Evolutionary conservation across 2,888 invertebrate genomes (phyloP).

Genomic region (Hyposoter dolosus): DNA sequence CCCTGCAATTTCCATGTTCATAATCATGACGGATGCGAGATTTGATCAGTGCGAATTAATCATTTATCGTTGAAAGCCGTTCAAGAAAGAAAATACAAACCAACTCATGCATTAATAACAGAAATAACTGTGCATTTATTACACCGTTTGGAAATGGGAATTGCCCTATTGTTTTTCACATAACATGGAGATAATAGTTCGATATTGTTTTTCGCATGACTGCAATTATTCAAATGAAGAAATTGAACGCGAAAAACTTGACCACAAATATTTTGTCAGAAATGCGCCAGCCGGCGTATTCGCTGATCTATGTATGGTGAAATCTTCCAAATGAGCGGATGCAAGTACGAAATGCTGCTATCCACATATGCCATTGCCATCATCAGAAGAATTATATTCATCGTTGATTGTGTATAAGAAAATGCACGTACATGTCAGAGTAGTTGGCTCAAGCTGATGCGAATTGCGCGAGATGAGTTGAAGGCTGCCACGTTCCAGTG

Average conservation of each 20-base stretch:
- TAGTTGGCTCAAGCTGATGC: not conserved
- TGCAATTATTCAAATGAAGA: not conserved
- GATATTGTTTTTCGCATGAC: not conserved
- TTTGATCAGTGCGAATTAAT: not conserved
- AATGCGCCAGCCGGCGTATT: not conserved
- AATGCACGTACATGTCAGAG: not conserved
- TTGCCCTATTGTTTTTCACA: not conserved
- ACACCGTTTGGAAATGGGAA: not conserved
- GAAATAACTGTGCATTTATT: not conserved
- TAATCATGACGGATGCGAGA: not conserved
- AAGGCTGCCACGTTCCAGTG: conserved; percentile 62
- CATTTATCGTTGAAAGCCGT: not conserved
- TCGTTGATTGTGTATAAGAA: not conserved
- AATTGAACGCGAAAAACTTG: not conserved
- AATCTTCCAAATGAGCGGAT: not conserved
- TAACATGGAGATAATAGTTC: not conserved
- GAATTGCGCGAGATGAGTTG: conserved; percentile 5
- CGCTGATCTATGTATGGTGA: not conserved
- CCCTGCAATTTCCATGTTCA: not conserved
- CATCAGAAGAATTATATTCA: not conserved
- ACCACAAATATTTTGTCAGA: not conserved
- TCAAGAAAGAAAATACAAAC: not conserved
- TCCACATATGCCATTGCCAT: not conserved
- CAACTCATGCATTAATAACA: not conserved
- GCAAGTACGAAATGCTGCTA: not conserved